phyloP scores from a whole-genome alignment of 37 sponge, comb jelly and placozoan genomes.

The Tethya wilhelma region DNA sequence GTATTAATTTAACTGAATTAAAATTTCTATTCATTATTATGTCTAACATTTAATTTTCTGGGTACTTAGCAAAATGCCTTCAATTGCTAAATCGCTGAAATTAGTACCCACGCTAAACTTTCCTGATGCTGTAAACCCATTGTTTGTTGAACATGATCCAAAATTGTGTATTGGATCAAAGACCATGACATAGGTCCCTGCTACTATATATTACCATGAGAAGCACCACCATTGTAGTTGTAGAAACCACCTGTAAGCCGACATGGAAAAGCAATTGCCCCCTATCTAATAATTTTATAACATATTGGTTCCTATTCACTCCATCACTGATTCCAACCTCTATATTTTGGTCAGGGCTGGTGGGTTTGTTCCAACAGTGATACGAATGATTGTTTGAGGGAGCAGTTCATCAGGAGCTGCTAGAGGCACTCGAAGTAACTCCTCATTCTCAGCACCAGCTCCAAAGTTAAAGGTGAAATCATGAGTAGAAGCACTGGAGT shows the following conservation, averaged over 20 bases:
- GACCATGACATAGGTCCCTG: background rate
- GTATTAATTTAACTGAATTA: background rate
- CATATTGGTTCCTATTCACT: background rate
- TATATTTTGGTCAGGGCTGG: background rate
- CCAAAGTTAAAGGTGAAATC: slow-evolving; percentile 2
- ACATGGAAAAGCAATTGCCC: background rate
- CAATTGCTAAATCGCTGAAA: too few relatives aligned
- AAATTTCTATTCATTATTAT: background rate
- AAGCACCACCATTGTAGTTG: background rate
- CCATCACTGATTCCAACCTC: slow-evolving; percentile 16
- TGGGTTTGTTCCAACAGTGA: slow-evolving; percentile 11
- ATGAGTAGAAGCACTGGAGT: slow-evolving; percentile 19
- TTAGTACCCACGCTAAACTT: slow-evolving; percentile 1
- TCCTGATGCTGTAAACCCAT: slow-evolving; percentile 8
- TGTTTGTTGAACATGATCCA: background rate
- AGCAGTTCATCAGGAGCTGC: slow-evolving; percentile 13
- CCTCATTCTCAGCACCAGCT: background rate
- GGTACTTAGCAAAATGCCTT: too few relatives aligned
- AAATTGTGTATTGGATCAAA: background rate
- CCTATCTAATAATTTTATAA: background rate
- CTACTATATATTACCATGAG: background rate
- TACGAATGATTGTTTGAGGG: slow-evolving; percentile 2
- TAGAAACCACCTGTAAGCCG: background rate
- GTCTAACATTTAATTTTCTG: background rate
- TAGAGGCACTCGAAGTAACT: slow-evolving; percentile 4